phyloP scores from a whole-genome alignment of 2,797 vertebrate genomes.

The Sebastes taczanowskii region DNA sequence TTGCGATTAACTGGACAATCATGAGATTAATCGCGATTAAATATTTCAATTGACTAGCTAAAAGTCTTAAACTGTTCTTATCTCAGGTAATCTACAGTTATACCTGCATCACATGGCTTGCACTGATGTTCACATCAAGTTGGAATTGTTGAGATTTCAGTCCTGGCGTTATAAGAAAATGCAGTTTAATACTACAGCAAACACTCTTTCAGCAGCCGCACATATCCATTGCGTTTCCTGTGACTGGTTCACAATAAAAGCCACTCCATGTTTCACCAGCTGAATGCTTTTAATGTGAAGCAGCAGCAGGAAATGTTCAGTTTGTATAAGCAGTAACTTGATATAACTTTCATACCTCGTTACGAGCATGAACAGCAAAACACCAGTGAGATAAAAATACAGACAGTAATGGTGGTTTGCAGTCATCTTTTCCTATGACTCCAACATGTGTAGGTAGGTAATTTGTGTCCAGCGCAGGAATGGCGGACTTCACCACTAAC shows the following conservation, averaged over 20 bases:
- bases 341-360: neutral
- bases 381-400: neutral
- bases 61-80: neutral
- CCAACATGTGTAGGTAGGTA: neutral
- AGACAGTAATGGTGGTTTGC: neutral
- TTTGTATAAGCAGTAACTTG: neutral
- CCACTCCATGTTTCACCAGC: neutral
- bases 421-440: neutral
- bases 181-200: neutral
- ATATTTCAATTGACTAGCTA: neutral
- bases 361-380: neutral
- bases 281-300: neutral
- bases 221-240: neutral
- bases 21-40: too few relatives aligned
- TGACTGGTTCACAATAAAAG: neutral
- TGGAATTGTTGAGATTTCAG: neutral
- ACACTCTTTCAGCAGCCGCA: neutral
- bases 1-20: too few relatives aligned
- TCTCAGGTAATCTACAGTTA: neutral
- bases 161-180: neutral
- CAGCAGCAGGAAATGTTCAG: neutral
- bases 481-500: neutral
- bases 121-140: neutral
- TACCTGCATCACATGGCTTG: neutral
- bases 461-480: neutral